Evolutionary conservation across 1,140 invertebrate genomes (phyloP), one percentile per base, ranked within the genome.

Genomic region (Cotesia vestalis): DNA sequence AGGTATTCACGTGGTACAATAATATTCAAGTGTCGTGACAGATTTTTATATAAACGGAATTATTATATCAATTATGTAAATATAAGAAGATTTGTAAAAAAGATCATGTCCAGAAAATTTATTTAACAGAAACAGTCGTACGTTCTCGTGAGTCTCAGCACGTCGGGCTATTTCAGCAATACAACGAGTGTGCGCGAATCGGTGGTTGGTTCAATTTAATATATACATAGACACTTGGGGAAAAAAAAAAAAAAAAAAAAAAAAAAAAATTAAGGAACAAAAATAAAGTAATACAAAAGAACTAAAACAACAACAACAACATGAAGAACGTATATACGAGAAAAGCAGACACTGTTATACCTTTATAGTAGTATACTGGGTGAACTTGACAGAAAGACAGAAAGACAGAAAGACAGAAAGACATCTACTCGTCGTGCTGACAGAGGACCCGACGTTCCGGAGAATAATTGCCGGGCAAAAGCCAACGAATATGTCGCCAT

Each of bases 51-150:
- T 46, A 8, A 46, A 46, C 6, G 75, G 75, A 74, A 71, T 80
- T 79, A 79, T 81, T 80, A 78, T 74, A 74, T 77, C 78, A 77
- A 81, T 81, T 80, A 79, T 77, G 78, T 62, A 79, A 78, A 81
- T 73, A 46, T 20, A 53, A 36, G 17, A 14, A 67, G 69, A 73
- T 79, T 76, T 79, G 77, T 76, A 74, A 78, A 79, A 78, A 78
- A 67, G 77, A 79, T 79, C 78, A 77, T 74, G 75, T 76, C 72
- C 75, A 68, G 35, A 61, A 73, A 77, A 80, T 81, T 80, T 81
- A 80, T 80, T 78, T 78, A 76, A 76, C 64, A 66, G 40, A 8
- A 46, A 11, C 40, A 46, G 53, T 59, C 74, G 36, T 67, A 69
- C 70, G 57, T 62, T 60, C 71, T 74, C 76, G 76, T 64, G 12